These are phyloP conservation scores for Pinna nobilis DNA, from an alignment of 1,140 invertebrate genomes.

Conservation along the genomic window DNA sequence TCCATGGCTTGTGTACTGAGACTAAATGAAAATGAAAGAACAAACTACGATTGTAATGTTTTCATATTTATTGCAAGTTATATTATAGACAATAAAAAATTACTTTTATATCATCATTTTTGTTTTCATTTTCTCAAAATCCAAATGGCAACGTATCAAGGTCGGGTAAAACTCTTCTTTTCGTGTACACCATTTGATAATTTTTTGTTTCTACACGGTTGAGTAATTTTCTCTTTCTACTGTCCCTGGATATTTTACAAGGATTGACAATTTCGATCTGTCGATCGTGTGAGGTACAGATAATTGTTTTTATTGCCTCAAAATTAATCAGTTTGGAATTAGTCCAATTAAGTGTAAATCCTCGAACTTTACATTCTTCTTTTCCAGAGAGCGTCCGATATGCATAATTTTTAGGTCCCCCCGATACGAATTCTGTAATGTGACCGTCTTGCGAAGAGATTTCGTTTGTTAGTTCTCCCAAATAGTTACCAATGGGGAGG, in stretches of 20 bases:
- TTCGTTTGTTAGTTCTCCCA: constrained; percentile 43
- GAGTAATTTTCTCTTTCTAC: neutral
- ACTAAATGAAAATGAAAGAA: neutral
- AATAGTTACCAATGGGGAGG: constrained; percentile 26
- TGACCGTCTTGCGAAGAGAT: constrained; percentile 19
- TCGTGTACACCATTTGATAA: neutral
- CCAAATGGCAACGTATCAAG: neutral
- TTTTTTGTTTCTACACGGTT: neutral
- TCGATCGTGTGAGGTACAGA: neutral
- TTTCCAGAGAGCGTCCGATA: neutral
- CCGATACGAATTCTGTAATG: constrained; percentile 41
- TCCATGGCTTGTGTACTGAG: neutral
- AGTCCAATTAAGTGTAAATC: neutral
- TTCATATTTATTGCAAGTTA: neutral
- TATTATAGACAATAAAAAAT: constrained; percentile 24
- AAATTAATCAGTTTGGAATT: neutral
- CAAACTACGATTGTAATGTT: no score
- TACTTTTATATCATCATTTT: neutral
- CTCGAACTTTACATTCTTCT: neutral
- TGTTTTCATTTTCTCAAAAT: neutral
- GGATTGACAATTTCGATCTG: neutral
- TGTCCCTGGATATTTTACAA: neutral
- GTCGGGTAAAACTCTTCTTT: neutral
- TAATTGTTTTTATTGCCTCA: neutral
- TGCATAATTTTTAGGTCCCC: constrained; percentile 39